Conservation (phyloP, 1,140 invertebrate species). For the Oncopodura yosiiana region DNA sequence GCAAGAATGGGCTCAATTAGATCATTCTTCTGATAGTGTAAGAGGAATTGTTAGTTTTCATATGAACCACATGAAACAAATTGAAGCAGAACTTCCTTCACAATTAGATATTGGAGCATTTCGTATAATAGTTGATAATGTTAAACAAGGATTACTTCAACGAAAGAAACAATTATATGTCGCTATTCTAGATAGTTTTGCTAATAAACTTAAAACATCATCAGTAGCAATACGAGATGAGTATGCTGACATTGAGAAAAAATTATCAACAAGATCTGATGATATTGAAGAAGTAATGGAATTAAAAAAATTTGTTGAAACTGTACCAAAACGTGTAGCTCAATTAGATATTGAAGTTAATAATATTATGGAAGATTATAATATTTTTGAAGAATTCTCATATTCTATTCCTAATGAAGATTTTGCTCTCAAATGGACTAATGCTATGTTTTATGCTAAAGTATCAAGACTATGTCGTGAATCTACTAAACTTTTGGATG, state of each 20-base stretch:
- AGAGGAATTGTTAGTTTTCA: conserved; percentile 12
- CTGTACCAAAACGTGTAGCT: conserved; percentile 7
- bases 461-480: background rate
- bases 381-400: conserved; percentile 23
- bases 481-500: background rate
- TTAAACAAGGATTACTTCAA: conserved; percentile 11
- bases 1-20: background rate
- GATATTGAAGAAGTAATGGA: conserved; percentile 30
- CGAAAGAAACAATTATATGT: conserved; percentile 13
- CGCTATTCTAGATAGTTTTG: conserved; percentile 18
- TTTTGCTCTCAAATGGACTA: conserved; percentile 22
- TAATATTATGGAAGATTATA: conserved; percentile 26
- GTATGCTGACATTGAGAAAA: conserved; percentile 17
- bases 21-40: conserved; percentile 10
- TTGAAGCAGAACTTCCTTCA: conserved; percentile 21
- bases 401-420: conserved; percentile 15
- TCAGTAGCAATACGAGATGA: conserved; percentile 19
- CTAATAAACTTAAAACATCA: conserved; percentile 20
- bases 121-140: conserved; percentile 6
- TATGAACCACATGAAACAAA: conserved; percentile 2
- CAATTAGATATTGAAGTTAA: background rate
- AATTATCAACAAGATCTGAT: conserved; percentile 17
- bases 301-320: conserved; percentile 15
- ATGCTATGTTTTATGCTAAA: background rate
- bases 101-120: conserved; percentile 23